Evolutionary conservation across 64 coral and sea anemone species (phyloP).

Genomic region (Stichodactyla helianthus): DNA sequence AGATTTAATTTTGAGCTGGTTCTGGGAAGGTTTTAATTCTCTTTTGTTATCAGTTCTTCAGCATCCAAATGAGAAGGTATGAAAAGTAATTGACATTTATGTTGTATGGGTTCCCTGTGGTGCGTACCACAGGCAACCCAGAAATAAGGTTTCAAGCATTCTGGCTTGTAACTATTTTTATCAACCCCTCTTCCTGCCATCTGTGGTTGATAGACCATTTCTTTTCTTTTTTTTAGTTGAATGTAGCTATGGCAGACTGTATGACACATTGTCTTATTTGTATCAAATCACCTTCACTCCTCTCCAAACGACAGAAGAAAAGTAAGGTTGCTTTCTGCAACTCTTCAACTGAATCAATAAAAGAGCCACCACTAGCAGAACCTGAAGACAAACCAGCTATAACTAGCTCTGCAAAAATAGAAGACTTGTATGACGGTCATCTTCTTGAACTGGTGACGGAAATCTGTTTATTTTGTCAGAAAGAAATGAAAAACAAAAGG

Average conservation of each 20-base stretch:
- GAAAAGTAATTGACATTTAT: neutral
- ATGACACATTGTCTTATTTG: slow-evolving; percentile 55
- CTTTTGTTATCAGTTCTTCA: slow-evolving; percentile 50
- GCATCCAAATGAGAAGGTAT: slow-evolving; percentile 16
- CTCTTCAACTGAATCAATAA: neutral
- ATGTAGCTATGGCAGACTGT: slow-evolving; percentile 11
- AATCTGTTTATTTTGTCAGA: slow-evolving; percentile 45
- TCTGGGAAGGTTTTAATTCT: slow-evolving; percentile 62
- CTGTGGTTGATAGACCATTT: neutral
- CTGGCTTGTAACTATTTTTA: neutral
- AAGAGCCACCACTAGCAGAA: neutral
- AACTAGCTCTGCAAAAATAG: neutral
- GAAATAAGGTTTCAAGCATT: neutral
- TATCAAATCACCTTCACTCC: slow-evolving; percentile 38
- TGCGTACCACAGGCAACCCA: neutral
- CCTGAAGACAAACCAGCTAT: neutral
- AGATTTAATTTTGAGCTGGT: slow-evolving; percentile 45
- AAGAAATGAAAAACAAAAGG: slow-evolving; percentile 16
- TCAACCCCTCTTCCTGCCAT: neutral
- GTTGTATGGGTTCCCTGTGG: neutral
- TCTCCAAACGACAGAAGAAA: slow-evolving; percentile 46
- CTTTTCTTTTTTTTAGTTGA: slow-evolving; percentile 25
- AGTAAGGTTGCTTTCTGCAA: slow-evolving; percentile 52
- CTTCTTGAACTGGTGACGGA: slow-evolving; percentile 46
- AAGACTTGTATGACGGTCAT: slow-evolving; percentile 54